Evolutionary conservation across 2,113 vertebrate species (phyloP).

Genomic region (Protobothrops flavoviridis): DNA sequence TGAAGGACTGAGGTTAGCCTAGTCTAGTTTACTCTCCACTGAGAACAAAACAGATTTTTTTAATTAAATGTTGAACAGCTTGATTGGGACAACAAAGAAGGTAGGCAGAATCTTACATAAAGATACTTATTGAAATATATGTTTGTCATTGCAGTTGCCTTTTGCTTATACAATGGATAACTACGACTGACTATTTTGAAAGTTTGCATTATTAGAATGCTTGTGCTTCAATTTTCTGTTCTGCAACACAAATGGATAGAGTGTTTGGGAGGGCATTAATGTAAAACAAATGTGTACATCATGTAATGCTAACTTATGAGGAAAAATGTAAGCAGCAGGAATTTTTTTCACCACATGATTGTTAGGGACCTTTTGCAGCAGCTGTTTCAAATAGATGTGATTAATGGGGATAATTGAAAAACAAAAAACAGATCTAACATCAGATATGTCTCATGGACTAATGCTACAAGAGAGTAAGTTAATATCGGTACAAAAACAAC

Average conservation of each 20-base stretch:
- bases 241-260: slow-evolving; percentile 55
- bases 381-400: slow-evolving; percentile 68
- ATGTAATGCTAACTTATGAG: slow-evolving; percentile 64
- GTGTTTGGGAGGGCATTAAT: slow-evolving; percentile 61
- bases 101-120: background rate
- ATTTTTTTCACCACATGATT: slow-evolving; percentile 59
- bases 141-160: slow-evolving; percentile 6
- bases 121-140: background rate
- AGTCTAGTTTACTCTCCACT: background rate
- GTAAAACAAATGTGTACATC: slow-evolving; percentile 64
- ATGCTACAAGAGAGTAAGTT: slow-evolving; percentile 27
- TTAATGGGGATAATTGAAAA: slow-evolving; percentile 66
- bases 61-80: background rate
- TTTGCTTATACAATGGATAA: slow-evolving; percentile 10
- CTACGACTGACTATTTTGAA: slow-evolving; percentile 36
- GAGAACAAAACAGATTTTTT: background rate
- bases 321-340: slow-evolving; percentile 69
- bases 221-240: slow-evolving; percentile 49
- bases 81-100: background rate
- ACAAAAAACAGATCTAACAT: slow-evolving; percentile 65
- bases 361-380: slow-evolving; percentile 60
- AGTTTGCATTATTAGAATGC: slow-evolving; percentile 58
- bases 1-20: background rate
- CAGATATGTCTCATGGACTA: slow-evolving; percentile 47
- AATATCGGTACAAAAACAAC: slow-evolving; percentile 36